Conservation (phyloP, 2,888 invertebrate genomes). For the Ectemnius cavifrons region DNA sequence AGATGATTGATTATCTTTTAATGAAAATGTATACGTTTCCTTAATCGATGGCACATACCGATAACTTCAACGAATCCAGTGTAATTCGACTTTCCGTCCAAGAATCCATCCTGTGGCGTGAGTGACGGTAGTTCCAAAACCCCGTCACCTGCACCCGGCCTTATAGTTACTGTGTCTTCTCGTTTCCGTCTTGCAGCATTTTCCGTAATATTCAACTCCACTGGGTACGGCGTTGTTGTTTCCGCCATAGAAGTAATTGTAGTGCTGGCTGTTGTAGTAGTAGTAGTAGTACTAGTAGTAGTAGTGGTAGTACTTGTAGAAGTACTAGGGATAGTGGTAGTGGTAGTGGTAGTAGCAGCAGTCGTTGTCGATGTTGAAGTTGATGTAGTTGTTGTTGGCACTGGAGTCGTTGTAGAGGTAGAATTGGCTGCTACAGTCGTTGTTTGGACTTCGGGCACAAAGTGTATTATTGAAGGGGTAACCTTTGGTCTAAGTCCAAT, state of each 20-base stretch:
- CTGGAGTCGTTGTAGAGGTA: conserved; percentile 29
- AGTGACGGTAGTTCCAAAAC: conserved; percentile 64
- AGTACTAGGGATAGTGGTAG: conserved; percentile 7
- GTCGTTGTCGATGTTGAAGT: conserved; percentile 54
- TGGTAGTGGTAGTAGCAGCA: conserved; percentile 46
- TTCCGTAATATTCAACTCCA: conserved; percentile 38
- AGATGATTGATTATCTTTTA: not conserved
- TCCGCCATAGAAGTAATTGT: conserved; percentile 14
- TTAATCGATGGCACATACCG: conserved; percentile 79
- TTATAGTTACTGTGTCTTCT: conserved; percentile 66
- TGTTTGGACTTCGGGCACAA: conserved; percentile 66
- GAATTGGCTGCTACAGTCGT: conserved; percentile 28
- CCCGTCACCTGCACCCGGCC: conserved; percentile 67
- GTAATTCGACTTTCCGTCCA: conserved; percentile 89
- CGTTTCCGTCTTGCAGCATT: conserved; percentile 58
- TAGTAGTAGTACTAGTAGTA: conserved; percentile 26
- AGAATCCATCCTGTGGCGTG: conserved; percentile 84
- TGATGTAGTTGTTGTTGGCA: conserved; percentile 54
- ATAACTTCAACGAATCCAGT: conserved; percentile 92
- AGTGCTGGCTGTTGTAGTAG: conserved; percentile 29
- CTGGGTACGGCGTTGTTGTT: conserved; percentile 41
- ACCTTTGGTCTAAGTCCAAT: conserved; percentile 78
- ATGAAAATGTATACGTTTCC: too few relatives aligned
- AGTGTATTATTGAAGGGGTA: conserved; percentile 66
- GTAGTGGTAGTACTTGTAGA: conserved; percentile 33